Evolutionary conservation across 2,797 vertebrate species (phyloP), one percentile per base, ranked within the genome.

Genomic region (Bovichtus variegatus): DNA sequence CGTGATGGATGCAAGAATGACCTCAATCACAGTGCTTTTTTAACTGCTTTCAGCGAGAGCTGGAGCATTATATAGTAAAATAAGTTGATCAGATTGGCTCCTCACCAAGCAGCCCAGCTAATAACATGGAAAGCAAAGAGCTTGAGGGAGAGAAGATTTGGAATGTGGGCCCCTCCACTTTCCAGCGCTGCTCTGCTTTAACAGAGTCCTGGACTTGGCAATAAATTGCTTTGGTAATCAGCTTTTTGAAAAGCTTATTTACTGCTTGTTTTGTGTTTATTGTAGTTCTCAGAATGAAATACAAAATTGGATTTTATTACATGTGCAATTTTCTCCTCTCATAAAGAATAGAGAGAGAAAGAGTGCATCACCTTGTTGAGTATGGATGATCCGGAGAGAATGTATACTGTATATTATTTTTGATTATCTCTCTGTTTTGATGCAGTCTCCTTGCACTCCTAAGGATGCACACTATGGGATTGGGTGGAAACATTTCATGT

Each of bases 191-290:
- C 68, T 92, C 90, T 94, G 90, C 95, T 94, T 93, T 93, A 91
- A 90, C 88, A 85, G 85, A 92, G 92, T 91, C 90, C 94, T 94
- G 91, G 91, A 93, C 93, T 95, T 92, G 91, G 91, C 93, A 95
- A 95, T 95, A 95, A 95, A 96, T 96, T 95, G 95, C 92, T 94
- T 95, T 90, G 87, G 93, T 96, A 96, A 96, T 96, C 94, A 95
- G 94, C 94, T 95, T 96, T 96, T 94, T 95, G 93, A 95, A 96
- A 95, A 95, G 93, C 93, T 94, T 96, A 95, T 96, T 96, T 95
- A 95, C 93, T 91, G 94, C 93, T 95, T 95, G 94, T 95, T 95
- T 93, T 95, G 93, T 93, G 93, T 96, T 94, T 94, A 95, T 95
- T 95, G 94, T 95, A 92, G 90, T 94, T 93, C 93, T 92, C 91